phyloP scores from a whole-genome alignment of 2,113 vertebrate genomes.

The Rhombomys opimus region DNA sequence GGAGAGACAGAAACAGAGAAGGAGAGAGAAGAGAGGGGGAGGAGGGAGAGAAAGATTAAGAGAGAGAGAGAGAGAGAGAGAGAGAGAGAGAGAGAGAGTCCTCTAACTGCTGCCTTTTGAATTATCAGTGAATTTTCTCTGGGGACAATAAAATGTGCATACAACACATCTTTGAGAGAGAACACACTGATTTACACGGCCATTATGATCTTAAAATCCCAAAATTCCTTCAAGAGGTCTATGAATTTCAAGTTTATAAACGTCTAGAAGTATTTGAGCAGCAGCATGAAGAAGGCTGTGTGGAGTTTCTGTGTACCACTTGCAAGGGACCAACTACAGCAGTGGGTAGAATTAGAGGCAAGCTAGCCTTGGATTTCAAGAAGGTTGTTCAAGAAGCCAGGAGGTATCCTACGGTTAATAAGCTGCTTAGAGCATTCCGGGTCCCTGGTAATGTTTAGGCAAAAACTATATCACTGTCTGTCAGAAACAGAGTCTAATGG shows the following conservation, averaged over 20 bases:
- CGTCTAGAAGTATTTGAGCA: slow-evolving; percentile 12
- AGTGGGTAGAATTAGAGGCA: not conserved
- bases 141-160: not conserved
- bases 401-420: not conserved
- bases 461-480: not conserved
- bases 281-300: not conserved
- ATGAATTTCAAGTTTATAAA: not conserved
- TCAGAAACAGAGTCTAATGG: not conserved
- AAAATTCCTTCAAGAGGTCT: not conserved
- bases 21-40: not conserved
- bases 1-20: not conserved
- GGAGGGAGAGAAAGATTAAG: too few species aligned
- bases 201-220: not conserved
- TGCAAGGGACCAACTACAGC: not conserved
- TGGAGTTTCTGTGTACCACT: not conserved
- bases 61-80: too few species aligned
- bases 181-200: not conserved
- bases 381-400: not conserved
- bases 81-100: not conserved
- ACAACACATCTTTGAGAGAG: not conserved
- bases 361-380: not conserved
- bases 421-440: not conserved
- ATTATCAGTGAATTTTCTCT: not conserved
- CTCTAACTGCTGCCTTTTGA: not conserved
- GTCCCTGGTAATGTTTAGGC: not conserved